phyloP scores from a whole-genome alignment of 2,888 invertebrate species.

The Hydroisotoma schaefferi region DNA sequence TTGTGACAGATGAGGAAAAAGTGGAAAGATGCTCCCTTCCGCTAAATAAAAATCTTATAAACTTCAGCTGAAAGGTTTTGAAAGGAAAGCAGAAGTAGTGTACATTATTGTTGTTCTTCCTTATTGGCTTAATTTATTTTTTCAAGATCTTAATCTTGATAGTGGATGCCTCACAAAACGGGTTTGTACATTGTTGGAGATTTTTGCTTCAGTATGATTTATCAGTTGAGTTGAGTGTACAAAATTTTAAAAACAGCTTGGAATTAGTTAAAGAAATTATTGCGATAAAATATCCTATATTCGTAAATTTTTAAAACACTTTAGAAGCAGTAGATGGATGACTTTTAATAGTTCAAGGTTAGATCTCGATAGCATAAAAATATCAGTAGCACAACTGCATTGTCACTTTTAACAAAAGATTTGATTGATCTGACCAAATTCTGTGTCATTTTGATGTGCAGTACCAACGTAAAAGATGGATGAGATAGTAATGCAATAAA shows the following conservation, averaged over 20 bases:
- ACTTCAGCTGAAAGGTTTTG: no score
- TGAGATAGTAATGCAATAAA: conserved; percentile 22
- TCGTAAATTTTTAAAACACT: not conserved
- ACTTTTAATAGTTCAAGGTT: no score
- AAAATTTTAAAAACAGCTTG: no score
- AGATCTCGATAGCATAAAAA: no score
- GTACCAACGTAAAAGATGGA: conserved; percentile 15
- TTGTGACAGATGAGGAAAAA: conserved; percentile 34
- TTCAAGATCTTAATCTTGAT: not conserved
- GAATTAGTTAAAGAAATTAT: no score
- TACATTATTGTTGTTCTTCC: not conserved
- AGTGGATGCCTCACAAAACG: not conserved
- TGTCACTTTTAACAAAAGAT: not conserved
- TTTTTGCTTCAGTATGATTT: no score
- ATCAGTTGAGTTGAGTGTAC: no score
- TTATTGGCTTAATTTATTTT: not conserved
- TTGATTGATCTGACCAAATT: not conserved
- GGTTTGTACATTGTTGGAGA: not conserved
- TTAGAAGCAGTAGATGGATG: no score
- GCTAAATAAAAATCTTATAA: conserved; percentile 31
- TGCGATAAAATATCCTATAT: not conserved
- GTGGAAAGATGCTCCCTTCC: conserved; percentile 19
- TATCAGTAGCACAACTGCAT: no score
- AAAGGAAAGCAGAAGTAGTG: not conserved
- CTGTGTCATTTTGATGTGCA: not conserved